A percentile compares a stretch with the other conserved stretches of the same genome.
phyloP scores from a whole-genome alignment of 2,797 vertebrate genomes.

The Tangara arthus region DNA sequence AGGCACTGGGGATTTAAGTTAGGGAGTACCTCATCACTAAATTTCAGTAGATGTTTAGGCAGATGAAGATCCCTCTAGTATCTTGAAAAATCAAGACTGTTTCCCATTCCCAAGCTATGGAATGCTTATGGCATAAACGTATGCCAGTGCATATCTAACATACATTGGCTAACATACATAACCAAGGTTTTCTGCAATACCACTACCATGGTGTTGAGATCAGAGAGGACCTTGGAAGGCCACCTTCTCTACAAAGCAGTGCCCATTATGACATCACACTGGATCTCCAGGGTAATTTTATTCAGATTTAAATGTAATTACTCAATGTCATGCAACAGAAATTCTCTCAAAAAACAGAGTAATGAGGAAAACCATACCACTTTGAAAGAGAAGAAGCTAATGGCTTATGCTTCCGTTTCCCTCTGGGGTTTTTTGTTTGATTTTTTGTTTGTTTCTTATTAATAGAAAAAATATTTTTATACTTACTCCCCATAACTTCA shows the following conservation, averaged over 20 bases:
- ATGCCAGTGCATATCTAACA: not conserved
- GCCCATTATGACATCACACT: not conserved
- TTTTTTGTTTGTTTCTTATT: not conserved
- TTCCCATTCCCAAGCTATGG: not conserved
- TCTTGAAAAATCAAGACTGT: not conserved
- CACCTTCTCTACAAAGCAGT: not conserved
- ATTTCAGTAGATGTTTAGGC: not conserved
- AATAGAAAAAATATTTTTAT: not conserved
- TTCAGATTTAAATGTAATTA: not conserved
- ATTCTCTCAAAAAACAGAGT: not conserved
- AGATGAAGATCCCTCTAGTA: not conserved
- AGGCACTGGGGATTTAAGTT: not conserved
- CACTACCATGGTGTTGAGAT: rapidly evolving
- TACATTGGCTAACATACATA: rapidly evolving
- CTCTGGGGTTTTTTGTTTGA: not conserved
- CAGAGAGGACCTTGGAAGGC: not conserved
- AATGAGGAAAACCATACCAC: not conserved
- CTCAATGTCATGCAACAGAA: not conserved
- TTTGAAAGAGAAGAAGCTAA: not conserved
- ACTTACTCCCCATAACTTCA: slow-evolving; percentile 98
- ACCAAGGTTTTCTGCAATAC: not conserved
- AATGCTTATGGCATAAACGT: not conserved
- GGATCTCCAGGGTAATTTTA: not conserved
- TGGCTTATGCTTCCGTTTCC: not conserved
- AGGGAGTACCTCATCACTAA: not conserved